These are phyloP conservation scores for Pachyramphus minor DNA, from an alignment of 2,113 vertebrate genomes.

Conservation along the genomic window DNA sequence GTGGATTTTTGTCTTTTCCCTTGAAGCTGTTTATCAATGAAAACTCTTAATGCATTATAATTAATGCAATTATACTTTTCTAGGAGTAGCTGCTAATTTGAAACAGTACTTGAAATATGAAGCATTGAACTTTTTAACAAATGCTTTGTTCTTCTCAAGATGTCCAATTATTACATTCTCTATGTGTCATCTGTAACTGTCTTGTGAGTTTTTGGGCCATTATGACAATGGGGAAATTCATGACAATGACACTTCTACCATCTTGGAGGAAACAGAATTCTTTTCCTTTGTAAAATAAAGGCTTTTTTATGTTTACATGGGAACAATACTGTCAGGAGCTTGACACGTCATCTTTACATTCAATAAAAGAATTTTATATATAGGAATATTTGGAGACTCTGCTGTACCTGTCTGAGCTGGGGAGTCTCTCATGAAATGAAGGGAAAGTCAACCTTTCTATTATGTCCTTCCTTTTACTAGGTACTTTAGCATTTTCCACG, in stretches of 20 bases:
- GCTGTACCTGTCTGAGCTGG: not conserved
- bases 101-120: not conserved
- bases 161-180: not conserved
- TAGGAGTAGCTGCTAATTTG: not conserved
- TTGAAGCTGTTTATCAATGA: slow-evolving; percentile 9
- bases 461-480: not conserved
- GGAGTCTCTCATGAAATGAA: not conserved
- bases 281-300: not conserved
- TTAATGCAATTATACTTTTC: not conserved
- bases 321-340: not conserved
- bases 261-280: not conserved
- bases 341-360: not conserved
- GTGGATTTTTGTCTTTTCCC: not conserved
- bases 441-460: not conserved
- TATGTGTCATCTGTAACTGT: not conserved
- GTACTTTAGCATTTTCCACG: not conserved
- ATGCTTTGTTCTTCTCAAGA: not conserved
- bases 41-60: not conserved
- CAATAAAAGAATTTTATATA: not conserved
- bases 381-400: not conserved
- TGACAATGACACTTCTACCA: not conserved
- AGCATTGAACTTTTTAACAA: not conserved
- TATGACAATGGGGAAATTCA: not conserved
- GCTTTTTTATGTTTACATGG: not conserved
- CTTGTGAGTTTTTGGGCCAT: not conserved